These are phyloP conservation scores for Polyommatus iphigenia DNA, from an alignment of 2,888 invertebrate genomes.

Conservation along the genomic window DNA sequence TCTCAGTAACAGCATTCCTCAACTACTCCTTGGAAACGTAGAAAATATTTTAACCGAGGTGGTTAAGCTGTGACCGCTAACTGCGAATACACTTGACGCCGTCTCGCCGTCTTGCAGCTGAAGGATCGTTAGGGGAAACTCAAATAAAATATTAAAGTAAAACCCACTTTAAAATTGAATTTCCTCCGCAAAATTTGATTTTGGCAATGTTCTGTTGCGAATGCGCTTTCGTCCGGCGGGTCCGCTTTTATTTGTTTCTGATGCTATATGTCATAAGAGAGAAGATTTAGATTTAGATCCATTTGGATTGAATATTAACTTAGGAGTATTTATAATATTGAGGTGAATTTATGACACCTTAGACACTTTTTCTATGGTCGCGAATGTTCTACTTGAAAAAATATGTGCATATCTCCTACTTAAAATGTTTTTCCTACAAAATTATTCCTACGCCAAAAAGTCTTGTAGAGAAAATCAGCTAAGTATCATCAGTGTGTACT, in stretches of 20 bases:
- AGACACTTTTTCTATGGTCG: too few relatives aligned
- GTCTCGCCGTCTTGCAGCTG: conserved; percentile 32
- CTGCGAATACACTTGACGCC: conserved; percentile 30
- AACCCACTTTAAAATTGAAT: conserved; percentile 27
- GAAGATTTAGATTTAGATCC: too few relatives aligned
- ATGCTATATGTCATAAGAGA: neutral
- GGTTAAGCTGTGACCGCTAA: conserved; percentile 31
- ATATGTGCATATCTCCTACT: too few relatives aligned
- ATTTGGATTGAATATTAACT: too few relatives aligned
- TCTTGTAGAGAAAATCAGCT: too few relatives aligned
- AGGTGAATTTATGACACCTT: too few relatives aligned
- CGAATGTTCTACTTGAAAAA: too few relatives aligned
- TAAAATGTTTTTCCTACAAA: too few relatives aligned
- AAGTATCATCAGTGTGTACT: too few relatives aligned
- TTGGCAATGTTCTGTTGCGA: neutral
- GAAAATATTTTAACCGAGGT: neutral
- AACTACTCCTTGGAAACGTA: neutral
- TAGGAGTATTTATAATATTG: too few relatives aligned
- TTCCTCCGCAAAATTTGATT: conserved; percentile 16
- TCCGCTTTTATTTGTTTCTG: neutral
- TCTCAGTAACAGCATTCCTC: neutral
- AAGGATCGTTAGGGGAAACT: conserved; percentile 32
- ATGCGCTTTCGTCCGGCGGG: neutral
- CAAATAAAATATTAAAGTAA: conserved; percentile 31
- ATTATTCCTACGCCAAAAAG: too few relatives aligned